Evolutionary conservation across 2,113 vertebrate genomes (phyloP).

Genomic region (Fukomys damarensis): DNA sequence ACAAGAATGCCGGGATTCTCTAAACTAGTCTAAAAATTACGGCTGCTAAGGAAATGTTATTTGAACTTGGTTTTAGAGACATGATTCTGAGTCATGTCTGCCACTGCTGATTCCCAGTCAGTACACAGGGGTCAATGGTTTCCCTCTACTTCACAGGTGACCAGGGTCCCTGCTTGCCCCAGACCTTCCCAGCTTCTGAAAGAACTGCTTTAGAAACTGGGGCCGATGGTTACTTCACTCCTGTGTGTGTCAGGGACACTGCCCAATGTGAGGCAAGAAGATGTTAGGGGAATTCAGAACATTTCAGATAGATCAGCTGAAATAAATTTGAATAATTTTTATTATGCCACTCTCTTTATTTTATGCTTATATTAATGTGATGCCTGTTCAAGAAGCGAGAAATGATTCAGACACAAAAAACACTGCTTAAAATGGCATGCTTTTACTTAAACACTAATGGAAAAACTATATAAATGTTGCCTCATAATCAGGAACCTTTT

Average conservation of each 20-base stretch:
- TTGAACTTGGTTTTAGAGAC: not conserved
- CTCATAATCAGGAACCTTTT: not conserved
- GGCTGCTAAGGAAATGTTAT: not conserved
- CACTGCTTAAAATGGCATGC: not conserved
- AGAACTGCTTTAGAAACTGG: not conserved
- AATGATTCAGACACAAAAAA: not conserved
- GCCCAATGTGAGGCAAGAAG: not conserved
- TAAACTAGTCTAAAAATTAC: not conserved
- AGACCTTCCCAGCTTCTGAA: not conserved
- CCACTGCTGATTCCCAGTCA: not conserved
- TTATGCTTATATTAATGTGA: not conserved
- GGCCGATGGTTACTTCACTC: not conserved
- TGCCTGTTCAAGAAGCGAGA: not conserved
- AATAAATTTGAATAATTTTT: not conserved
- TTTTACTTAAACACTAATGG: not conserved
- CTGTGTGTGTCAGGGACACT: not conserved
- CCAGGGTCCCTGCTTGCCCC: not conserved
- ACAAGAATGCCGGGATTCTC: not conserved
- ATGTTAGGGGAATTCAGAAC: not conserved
- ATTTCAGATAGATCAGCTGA: not conserved
- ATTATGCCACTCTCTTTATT: not conserved
- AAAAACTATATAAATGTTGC: not conserved
- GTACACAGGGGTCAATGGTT: not conserved
- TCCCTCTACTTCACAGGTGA: not conserved
- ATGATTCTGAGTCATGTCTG: not conserved